Evolutionary conservation across 2,888 invertebrate species (phyloP), one percentile per base, ranked within the genome.

Genomic region (Polydesmus complanatus): DNA sequence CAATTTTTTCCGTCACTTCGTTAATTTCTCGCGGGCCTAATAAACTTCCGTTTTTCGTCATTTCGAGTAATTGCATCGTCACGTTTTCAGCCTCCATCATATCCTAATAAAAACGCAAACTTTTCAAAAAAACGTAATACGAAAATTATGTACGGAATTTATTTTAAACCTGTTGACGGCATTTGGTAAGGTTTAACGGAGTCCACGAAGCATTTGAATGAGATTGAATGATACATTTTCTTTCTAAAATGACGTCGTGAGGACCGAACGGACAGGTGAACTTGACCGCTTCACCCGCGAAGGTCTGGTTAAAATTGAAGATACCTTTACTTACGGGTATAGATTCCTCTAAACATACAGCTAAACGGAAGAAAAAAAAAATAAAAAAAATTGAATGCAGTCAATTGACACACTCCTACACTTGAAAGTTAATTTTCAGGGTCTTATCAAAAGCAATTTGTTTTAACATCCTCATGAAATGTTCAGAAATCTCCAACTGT

Each of bases 261-360:
- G 63, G 19, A 21, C 64, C 62, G 59, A 63, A 67, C 1, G 66
- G 66, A 55, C 66, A 67, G 27, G 51, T 23, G 1, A 60, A 37
- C 1, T 47, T 18, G 1, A 54, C 62, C 8, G 52, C 27, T 2
- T 48, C 51, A 14, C 62, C 58, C 23, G 63, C 65, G 14, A 51
- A 56, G 1, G 66, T 65, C 8, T 62, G 52, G 50, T 64, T 64
- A 63, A 64, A 66, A 27, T 54, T 60, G 19, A 65, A 61, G 27
- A 56, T 48, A 3, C 63, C 63, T 27, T 60, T 47, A 18, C 59
- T 56, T 2, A 61, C 56, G 2, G 56, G 60, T 2, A 61, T 60
- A 22, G 27, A 47, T 19, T 64, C 61, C 18, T 49, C 11, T 2
- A 57, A 56, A 47, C 66, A 66, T 54, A 54, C 37, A 25, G 27